Conservation (phyloP, 2,797 vertebrate species). For the Gambusia yucatana region DNA sequence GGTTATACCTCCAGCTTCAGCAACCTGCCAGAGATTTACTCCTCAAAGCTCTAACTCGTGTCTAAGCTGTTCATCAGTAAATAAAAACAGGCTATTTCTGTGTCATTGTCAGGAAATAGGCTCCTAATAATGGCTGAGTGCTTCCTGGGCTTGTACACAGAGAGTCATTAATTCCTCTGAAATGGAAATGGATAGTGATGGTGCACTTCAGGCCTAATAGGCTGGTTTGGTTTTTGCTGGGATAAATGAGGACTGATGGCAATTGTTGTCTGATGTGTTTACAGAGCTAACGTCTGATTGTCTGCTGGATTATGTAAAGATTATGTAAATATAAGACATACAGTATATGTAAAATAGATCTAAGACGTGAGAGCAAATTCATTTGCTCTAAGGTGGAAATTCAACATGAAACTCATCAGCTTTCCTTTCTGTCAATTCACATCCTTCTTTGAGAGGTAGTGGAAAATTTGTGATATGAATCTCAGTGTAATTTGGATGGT, state of each 20-base stretch:
- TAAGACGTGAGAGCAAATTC: neutral
- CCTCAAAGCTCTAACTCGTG: constrained; percentile 11
- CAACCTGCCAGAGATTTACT: constrained; percentile 28
- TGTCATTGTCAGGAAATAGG: constrained; percentile 56
- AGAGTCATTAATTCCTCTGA: constrained; percentile 57
- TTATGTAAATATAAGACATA: neutral
- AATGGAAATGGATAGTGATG: constrained; percentile 58
- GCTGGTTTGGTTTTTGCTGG: constrained; percentile 32
- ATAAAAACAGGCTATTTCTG: constrained; percentile 40
- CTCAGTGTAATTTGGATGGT: neutral
- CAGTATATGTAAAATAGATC: neutral
- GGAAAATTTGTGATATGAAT: constrained; percentile 19
- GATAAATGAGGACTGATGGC: constrained; percentile 32
- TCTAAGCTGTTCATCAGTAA: constrained; percentile 14
- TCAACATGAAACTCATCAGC: constrained; percentile 4
- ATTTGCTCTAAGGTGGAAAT: neutral
- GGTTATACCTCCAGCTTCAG: constrained; percentile 7
- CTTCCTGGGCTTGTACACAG: constrained; percentile 42
- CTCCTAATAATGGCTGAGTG: constrained; percentile 55
- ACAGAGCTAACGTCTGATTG: constrained; percentile 3
- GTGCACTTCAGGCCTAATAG: constrained; percentile 32
- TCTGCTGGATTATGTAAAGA: neutral
- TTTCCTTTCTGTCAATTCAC: constrained; percentile 11
- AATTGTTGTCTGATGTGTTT: constrained; percentile 12
- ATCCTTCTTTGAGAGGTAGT: constrained; percentile 29